phyloP scores from a whole-genome alignment of 2,888 invertebrate genomes.

The Sinotaia quadrata region DNA sequence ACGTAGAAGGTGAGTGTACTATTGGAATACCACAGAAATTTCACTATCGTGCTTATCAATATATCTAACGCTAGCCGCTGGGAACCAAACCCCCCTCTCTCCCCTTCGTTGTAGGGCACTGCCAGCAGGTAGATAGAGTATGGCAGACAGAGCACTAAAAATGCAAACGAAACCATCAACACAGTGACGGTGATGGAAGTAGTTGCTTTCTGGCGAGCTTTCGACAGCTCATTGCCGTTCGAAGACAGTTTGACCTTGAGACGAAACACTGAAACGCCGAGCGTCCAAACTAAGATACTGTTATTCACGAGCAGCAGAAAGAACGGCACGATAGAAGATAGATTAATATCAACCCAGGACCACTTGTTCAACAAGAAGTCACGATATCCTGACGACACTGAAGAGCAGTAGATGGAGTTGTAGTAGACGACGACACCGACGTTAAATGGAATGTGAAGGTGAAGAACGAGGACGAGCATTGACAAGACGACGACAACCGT shows the following conservation, averaged over 20 bases:
- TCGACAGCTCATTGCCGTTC: not conserved
- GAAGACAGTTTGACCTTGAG: not conserved
- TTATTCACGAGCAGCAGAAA: conserved; percentile 52
- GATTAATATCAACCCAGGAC: conserved; percentile 54
- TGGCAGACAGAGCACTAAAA: not conserved
- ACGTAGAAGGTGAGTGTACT: no score
- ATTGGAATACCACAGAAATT: no score
- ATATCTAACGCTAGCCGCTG: no score
- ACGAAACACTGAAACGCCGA: conserved; percentile 36
- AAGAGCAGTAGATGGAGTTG: conserved; percentile 3
- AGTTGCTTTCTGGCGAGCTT: not conserved
- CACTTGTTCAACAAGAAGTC: conserved; percentile 46
- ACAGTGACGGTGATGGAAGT: not conserved
- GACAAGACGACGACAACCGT: conserved; percentile 34
- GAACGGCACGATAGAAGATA: conserved; percentile 54
- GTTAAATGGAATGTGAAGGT: conserved; percentile 46
- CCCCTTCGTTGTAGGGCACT: not conserved
- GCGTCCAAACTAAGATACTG: conserved; percentile 47
- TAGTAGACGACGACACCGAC: conserved; percentile 30
- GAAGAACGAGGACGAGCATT: conserved; percentile 36
- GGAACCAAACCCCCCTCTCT: not conserved
- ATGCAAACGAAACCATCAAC: not conserved
- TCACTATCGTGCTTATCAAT: no score
- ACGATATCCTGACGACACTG: conserved; percentile 28
- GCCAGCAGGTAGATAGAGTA: not conserved